Evolutionary conservation across 2,888 invertebrate species (phyloP).

Genomic region (Gari tellinella): DNA sequence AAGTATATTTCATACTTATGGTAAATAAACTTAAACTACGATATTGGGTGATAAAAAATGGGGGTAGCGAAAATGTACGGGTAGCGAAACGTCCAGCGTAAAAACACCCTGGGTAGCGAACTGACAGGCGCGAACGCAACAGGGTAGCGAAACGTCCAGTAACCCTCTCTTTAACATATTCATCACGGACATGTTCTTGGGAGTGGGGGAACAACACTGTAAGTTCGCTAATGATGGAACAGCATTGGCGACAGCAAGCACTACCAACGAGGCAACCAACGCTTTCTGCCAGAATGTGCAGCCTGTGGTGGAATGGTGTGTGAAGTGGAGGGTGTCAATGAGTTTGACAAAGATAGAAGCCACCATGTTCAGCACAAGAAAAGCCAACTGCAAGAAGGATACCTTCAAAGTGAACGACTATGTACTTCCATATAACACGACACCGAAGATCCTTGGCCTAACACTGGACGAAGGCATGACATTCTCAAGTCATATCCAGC

Average conservation of each 20-base stretch:
- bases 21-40: no score
- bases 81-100: no score
- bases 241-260: constrained; percentile 5
- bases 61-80: no score
- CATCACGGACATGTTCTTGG: constrained; percentile 19
- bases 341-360: constrained; percentile 14
- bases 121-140: no score
- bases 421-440: constrained; percentile 3
- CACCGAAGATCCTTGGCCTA: constrained; percentile 13
- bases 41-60: no score
- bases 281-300: not conserved
- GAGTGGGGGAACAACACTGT: not conserved
- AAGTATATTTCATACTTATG: no score
- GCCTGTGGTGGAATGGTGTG: constrained; percentile 3
- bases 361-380: constrained; percentile 6
- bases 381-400: constrained; percentile 3
- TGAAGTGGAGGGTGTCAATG: constrained; percentile 4
- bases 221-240: constrained; percentile 19
- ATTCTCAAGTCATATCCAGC: constrained; percentile 7
- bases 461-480: constrained; percentile 13
- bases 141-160: no score
- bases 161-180: constrained; percentile 12
- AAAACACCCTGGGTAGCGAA: no score
- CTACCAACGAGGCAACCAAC: not conserved
- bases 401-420: not conserved